Conservation (phyloP, 1,140 invertebrate species). For the Drosophila hydei region DNA sequence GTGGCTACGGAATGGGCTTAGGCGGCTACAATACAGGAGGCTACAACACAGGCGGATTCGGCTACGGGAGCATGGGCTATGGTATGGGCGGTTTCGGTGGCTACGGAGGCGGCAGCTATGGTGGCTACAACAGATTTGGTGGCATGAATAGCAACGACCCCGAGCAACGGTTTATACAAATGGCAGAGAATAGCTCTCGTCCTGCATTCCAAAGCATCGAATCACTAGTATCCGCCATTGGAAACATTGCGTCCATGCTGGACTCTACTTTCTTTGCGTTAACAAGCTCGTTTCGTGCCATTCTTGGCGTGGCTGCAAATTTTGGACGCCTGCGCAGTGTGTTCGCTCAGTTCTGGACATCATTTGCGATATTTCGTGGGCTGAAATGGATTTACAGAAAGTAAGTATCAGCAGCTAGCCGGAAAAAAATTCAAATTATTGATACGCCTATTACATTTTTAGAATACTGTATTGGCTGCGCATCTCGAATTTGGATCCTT, state of each 20-base stretch:
- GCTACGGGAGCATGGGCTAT: constrained; percentile 41
- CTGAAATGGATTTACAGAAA: constrained; percentile 92
- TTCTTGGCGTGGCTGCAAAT: constrained; percentile 97
- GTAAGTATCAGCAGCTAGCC: constrained; percentile 46
- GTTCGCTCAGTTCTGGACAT: constrained; percentile 93
- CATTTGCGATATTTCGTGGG: constrained; percentile 91
- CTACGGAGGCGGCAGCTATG: constrained; percentile 72
- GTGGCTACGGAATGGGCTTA: constrained; percentile 32
- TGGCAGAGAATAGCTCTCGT: constrained; percentile 95
- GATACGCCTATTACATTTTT: neutral
- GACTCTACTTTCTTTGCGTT: constrained; percentile 98
- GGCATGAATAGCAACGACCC: constrained; percentile 84
- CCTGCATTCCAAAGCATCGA: constrained; percentile 97
- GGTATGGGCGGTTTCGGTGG: constrained; percentile 55
- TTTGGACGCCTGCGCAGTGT: constrained; percentile 92
- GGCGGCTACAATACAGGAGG: constrained; percentile 41
- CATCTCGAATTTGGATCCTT: constrained; percentile 77
- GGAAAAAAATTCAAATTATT: neutral
- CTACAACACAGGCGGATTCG: constrained; percentile 43
- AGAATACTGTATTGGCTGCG: constrained; percentile 77
- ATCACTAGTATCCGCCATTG: constrained; percentile 94
- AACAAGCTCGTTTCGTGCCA: constrained; percentile 96
- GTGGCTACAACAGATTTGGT: constrained; percentile 84
- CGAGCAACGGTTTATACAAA: constrained; percentile 89
- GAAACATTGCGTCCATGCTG: constrained; percentile 97